Percentiles rank a stretch among this genome's conserved stretches.
Evolutionary conservation across 2,797 vertebrate species (phyloP).

Genomic region (Lacerta bilineata): DNA sequence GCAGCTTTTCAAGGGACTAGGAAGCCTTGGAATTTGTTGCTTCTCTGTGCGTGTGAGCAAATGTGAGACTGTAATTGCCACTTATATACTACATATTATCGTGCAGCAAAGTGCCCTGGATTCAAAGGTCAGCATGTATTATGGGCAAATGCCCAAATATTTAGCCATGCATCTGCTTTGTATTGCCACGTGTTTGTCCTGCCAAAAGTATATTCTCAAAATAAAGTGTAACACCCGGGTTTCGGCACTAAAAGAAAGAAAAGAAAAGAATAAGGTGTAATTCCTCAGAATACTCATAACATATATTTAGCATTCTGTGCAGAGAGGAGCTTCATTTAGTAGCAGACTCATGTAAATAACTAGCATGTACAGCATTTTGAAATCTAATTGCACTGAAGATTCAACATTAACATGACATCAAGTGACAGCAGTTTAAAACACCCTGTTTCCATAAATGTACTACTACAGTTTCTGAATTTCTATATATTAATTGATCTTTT

Average conservation of each 20-base stretch:
- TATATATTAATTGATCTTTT: slow-evolving; percentile 6
- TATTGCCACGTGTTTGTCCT: slow-evolving; percentile 17
- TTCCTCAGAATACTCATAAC: slow-evolving; percentile 12
- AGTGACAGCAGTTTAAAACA: slow-evolving; percentile 37
- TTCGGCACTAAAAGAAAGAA: no score
- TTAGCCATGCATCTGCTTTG: neutral
- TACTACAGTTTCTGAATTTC: neutral
- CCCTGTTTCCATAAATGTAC: neutral
- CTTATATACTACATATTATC: neutral
- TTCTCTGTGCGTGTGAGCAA: neutral
- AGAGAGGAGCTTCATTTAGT: slow-evolving; percentile 33
- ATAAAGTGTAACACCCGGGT: neutral
- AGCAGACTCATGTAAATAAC: slow-evolving; percentile 36
- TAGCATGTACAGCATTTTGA: slow-evolving; percentile 18
- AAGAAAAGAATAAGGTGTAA: slow-evolving; percentile 9
- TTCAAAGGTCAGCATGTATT: slow-evolving; percentile 19
- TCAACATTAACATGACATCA: slow-evolving; percentile 39
- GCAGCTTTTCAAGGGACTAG: slow-evolving; percentile 21
- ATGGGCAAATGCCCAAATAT: neutral
- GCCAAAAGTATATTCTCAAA: neutral
- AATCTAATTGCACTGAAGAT: slow-evolving; percentile 27
- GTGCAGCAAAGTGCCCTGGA: neutral
- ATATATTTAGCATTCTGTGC: slow-evolving; percentile 22
- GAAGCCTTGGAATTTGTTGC: slow-evolving; percentile 32
- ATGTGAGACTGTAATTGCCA: slow-evolving; percentile 12